Percentiles rank a stretch among this genome's conserved stretches.
phyloP scores from a whole-genome alignment of 2,888 invertebrate genomes.

The Perdita meconis region DNA sequence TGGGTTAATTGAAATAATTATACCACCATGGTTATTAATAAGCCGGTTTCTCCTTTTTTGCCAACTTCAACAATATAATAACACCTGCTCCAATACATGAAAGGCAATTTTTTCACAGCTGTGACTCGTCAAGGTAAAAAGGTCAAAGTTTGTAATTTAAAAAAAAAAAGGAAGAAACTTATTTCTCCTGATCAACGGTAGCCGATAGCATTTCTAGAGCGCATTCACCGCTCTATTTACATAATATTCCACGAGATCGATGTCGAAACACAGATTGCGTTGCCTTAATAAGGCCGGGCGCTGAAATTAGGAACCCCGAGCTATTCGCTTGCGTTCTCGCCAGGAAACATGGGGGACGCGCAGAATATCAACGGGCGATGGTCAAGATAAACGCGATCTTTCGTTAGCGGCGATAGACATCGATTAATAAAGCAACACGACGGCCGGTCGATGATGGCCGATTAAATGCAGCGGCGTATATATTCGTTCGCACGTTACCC shows the following conservation, averaged over 20 bases:
- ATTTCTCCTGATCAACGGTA: background rate
- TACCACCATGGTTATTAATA: too few relatives aligned
- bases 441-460: background rate
- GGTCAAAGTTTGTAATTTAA: too few relatives aligned
- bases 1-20: too few relatives aligned
- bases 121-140: too few relatives aligned
- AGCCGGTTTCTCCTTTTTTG: too few relatives aligned
- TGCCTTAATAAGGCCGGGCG: slow-evolving; percentile 27
- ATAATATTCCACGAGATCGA: slow-evolving; percentile 55
- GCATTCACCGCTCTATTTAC: slow-evolving; percentile 45
- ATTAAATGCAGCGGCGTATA: slow-evolving; percentile 1
- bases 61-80: too few relatives aligned
- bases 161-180: too few relatives aligned
- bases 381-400: slow-evolving; percentile 39
- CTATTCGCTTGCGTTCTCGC: slow-evolving; percentile 29
- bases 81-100: too few relatives aligned
- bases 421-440: slow-evolving; percentile 44
- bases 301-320: slow-evolving; percentile 52
- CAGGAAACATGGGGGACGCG: background rate
- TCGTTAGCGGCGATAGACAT: slow-evolving; percentile 58
- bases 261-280: slow-evolving; percentile 53
- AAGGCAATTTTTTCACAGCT: too few relatives aligned
- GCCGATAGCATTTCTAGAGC: background rate
- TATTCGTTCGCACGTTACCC: background rate
- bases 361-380: slow-evolving; percentile 39